Evolutionary conservation across 2,113 vertebrate genomes (phyloP).

Genomic region (Neolamprologus longior): DNA sequence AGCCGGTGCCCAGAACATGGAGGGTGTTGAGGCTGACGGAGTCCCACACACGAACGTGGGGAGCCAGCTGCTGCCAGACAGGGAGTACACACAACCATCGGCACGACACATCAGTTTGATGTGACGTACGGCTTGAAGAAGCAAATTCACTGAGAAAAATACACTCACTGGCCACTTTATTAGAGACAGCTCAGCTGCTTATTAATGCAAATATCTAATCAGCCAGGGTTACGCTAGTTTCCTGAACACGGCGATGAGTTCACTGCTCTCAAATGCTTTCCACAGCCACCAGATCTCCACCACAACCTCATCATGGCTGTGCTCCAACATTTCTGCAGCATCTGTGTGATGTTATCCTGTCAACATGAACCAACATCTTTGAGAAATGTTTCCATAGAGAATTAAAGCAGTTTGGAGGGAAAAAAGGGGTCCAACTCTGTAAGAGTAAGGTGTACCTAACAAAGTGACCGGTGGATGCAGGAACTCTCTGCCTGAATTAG

Average conservation of each 20-base stretch:
- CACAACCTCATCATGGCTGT: background rate
- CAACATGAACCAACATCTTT: background rate
- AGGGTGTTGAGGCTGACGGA: conserved; percentile 94
- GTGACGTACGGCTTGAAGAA: background rate
- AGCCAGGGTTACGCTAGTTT: background rate
- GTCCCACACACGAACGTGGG: conserved; percentile 97
- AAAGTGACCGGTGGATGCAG: background rate
- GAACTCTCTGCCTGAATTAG: background rate
- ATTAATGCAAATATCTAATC: background rate
- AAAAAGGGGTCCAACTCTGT: background rate
- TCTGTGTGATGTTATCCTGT: background rate
- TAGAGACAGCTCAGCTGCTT: background rate
- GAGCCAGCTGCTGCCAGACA: conserved; percentile 79
- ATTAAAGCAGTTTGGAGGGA: background rate
- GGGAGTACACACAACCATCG: background rate
- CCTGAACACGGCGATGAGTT: background rate
- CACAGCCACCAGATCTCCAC: background rate
- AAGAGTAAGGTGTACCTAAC: background rate
- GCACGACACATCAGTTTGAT: background rate
- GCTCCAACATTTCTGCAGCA: background rate
- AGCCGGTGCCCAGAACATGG: conserved; percentile 88
- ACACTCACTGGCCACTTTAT: background rate
- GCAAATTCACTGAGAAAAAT: background rate
- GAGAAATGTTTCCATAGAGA: background rate
- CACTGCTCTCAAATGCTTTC: background rate